These are phyloP conservation scores for Akabosia matsudoensis DNA, from an alignment of 1,140 invertebrate genomes.

Conservation along the genomic window DNA sequence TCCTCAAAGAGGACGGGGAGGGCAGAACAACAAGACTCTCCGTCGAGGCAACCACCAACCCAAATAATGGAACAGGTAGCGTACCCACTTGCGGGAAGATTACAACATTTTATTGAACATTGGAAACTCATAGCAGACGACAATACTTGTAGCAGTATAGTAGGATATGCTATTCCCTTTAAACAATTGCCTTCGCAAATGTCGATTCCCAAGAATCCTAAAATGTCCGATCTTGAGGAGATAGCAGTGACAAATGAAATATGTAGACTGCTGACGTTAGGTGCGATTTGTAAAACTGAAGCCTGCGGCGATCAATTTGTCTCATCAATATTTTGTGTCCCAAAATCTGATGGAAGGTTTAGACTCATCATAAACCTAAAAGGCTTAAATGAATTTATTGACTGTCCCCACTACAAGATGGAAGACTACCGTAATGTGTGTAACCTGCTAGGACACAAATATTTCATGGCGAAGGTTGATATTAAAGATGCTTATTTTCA, in stretches of 20 bases:
- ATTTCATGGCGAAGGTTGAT: constrained; percentile 30
- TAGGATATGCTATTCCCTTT: not conserved
- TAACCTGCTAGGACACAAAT: not conserved
- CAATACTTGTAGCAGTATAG: not conserved
- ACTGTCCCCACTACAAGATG: constrained; percentile 24
- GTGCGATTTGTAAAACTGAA: not conserved
- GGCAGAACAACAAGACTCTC: not conserved
- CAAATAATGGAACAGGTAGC: not conserved
- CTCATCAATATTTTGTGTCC: constrained; percentile 5
- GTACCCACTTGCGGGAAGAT: not conserved
- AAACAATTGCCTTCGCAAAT: not conserved
- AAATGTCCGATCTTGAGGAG: not conserved
- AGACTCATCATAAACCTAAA: not conserved
- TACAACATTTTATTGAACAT: not conserved
- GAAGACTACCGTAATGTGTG: not conserved
- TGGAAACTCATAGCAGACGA: not conserved
- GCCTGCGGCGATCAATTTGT: constrained; percentile 15
- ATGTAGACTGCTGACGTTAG: not conserved
- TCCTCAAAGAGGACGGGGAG: too few relatives aligned
- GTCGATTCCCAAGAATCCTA: not conserved
- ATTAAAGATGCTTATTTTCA: constrained; percentile 33
- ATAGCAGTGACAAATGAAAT: not conserved
- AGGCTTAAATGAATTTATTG: not conserved
- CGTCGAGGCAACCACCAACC: not conserved
- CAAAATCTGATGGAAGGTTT: not conserved